A percentile compares a stretch with the other conserved stretches of the same genome.
phyloP scores from a whole-genome alignment of 2,888 invertebrate genomes.

The Ashinkailepas kermadecensis region DNA sequence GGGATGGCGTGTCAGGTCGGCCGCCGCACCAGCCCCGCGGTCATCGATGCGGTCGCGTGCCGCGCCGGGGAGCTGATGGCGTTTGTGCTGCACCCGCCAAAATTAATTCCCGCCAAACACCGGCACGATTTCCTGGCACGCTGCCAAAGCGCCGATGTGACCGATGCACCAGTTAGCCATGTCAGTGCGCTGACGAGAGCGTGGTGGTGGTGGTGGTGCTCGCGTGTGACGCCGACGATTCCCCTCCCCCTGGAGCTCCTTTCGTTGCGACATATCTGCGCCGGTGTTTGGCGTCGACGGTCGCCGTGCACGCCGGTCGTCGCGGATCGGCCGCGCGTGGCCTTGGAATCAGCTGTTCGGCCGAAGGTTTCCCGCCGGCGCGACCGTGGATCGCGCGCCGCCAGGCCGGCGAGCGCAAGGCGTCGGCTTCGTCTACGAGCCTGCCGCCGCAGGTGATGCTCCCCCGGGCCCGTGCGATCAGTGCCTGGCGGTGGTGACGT shows the following conservation, averaged over 20 bases:
- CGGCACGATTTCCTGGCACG: not conserved
- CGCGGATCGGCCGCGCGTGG: not conserved
- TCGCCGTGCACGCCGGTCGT: too few species aligned
- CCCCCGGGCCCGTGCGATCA: too few species aligned
- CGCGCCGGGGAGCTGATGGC: not conserved
- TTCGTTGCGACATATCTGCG: too few species aligned
- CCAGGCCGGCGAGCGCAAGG: too few species aligned
- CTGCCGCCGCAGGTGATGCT: not conserved
- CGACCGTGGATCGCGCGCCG: not conserved
- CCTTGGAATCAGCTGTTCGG: slow-evolving; percentile 11
- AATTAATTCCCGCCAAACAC: not conserved
- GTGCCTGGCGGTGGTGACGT: too few species aligned
- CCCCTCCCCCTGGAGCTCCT: not conserved
- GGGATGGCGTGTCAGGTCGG: not conserved
- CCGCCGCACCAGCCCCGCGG: not conserved
- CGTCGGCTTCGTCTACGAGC: not conserved
- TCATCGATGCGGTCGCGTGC: not conserved
- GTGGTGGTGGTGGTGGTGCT: not conserved
- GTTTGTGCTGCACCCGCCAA: not conserved
- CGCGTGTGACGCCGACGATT: not conserved
- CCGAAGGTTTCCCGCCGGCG: not conserved
- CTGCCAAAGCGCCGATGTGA: not conserved
- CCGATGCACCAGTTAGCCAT: slow-evolving; percentile 7
- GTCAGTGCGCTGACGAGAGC: not conserved
- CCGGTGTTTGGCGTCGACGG: too few species aligned